Base-by-base conservation (phyloP, 2,797 vertebrate genomes). In the Rhinella marina region DNA sequence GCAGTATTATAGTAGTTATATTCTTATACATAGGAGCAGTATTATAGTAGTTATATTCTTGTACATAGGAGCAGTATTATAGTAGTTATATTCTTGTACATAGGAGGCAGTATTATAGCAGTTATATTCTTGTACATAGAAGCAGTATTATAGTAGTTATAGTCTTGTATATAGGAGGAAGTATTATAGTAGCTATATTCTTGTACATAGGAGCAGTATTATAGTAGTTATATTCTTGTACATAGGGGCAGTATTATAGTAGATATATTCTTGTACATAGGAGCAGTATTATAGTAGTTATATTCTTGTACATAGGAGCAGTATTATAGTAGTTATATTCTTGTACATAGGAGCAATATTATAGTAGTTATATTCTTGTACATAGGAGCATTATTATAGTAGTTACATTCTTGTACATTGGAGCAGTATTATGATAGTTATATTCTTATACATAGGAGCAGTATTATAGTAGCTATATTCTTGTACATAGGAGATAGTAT, bases 381-480 rank as follows among this genome's bases (percentile, higher is more conserved):
- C 61, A 62, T 62, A 62, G 61, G 61, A 8, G 21, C 23, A 62
- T 8, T 62, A 62, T 62, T 62, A 62, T 62, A 62, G 61, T 62
- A 62, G 61, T 62, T 62, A 62, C n/a, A 62, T n/a, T 62, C 61
- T n/a, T n/a, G 23, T 62, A 62, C 61, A 62, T 62, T 11, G 61
- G 61, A 2, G 61, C 61, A 62, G 61, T 62, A n/a, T 62, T 62
- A 62, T 62, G 9, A 21, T 62, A 62, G 61, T n/a, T 62, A 10
- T n/a, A 62, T n/a, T 9, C 61, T 62, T 62, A 7, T 62, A 62
- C 8, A n/a, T 62, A n/a, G 61, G 21, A 7, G 23, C 61, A 62
- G 61, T 62, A 62, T 62, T 62, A n/a, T 62, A 62, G 61, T 62
- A 62, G 61, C n/a, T 62, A 62, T 62, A 62, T 62, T 62, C 61